Evolutionary conservation across 2,888 invertebrate species (phyloP), one percentile per base, ranked within the genome.

Genomic region (Orchesellides sinensis): DNA sequence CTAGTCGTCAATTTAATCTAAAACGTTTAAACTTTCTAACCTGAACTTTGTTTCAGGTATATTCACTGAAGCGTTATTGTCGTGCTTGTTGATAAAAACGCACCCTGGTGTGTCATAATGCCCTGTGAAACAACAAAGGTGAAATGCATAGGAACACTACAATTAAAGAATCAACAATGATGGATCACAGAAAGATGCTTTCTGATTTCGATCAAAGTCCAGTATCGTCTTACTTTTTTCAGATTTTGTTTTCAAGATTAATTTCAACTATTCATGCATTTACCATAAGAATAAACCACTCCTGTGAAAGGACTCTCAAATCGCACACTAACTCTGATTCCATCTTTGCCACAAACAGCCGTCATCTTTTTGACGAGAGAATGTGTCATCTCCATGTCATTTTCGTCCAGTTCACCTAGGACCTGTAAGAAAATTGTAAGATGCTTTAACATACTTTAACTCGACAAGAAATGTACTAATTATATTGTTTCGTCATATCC

Each of bases 261-360:
- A 6, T 5, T 2, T 5, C 10, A 40, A 40, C 10, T 40, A n/a
- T n/a, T 8, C 10, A 8, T 40, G 10, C 40, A 40, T 40, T 70
- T 80, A 85, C 85, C 85, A 56, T 84, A 65, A 0, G 87, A 88
- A 52, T 87, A 88, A 17, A 87, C 86, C 10, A 88, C 78, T 45
- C 87, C 87, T 23, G 69, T 23, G 73, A 88, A 88, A 5, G 86
- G 86, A 14, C 83, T 49, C 14, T 72, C 72, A 59, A 88, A 88
- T 25, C 68, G 75, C 2, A 88, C 68, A 17, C 73, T 83, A 59
- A 88, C 87, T 59, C 77, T 77, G 27, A 88, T 87, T 32, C 87
- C 87, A 52, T 88, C 87, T 35, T 81, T 83, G 19, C 54, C 85
- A 63, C 87, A 88, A 35, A 84, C 84, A 0, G 87, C 87, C 45